Percentiles rank a stretch among this genome's conserved stretches.
Evolutionary conservation across 2,888 invertebrate species (phyloP).

Genomic region (Amiota mariae): DNA sequence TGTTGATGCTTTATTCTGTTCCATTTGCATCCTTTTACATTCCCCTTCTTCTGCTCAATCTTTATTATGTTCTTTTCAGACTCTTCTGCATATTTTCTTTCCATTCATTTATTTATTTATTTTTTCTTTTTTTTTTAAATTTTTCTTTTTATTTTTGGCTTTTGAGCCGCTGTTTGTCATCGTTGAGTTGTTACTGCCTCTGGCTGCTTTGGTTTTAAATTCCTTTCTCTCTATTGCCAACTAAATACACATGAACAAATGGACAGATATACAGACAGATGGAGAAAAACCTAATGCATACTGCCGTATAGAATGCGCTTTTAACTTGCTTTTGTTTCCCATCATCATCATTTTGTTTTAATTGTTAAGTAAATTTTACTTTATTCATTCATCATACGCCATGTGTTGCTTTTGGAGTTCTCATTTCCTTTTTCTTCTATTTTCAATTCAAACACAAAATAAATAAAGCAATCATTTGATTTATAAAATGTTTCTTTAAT

Average conservation of each 20-base stretch:
- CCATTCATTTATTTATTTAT: background rate
- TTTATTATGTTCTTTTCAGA: background rate
- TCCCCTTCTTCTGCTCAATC: background rate
- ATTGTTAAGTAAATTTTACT: background rate
- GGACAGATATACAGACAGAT: too few species aligned
- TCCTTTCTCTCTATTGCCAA: too few species aligned
- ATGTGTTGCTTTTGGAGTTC: conserved; percentile 25
- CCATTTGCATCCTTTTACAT: background rate
- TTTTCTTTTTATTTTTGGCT: conserved; percentile 8
- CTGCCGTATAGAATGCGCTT: too few species aligned
- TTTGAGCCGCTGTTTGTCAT: background rate
- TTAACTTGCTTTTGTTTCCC: too few species aligned
- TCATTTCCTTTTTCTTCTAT: conserved; percentile 38
- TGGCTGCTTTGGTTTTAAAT: conserved; percentile 50
- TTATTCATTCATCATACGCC: conserved; percentile 58
- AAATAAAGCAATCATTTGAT: too few species aligned
- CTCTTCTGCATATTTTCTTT: conserved; percentile 5
- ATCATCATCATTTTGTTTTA: conserved; percentile 31
- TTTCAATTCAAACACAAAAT: conserved; percentile 11
- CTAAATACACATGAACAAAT: too few species aligned
- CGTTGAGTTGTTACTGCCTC: conserved; percentile 42
- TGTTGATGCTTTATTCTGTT: background rate
- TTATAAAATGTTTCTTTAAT: background rate
- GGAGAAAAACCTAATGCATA: too few species aligned
- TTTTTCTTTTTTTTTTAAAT: background rate